Percentiles rank a stretch among this genome's conserved stretches.
Conservation (phyloP, 2,888 invertebrate genomes). For the Aphelenchoides bicaudatus region DNA sequence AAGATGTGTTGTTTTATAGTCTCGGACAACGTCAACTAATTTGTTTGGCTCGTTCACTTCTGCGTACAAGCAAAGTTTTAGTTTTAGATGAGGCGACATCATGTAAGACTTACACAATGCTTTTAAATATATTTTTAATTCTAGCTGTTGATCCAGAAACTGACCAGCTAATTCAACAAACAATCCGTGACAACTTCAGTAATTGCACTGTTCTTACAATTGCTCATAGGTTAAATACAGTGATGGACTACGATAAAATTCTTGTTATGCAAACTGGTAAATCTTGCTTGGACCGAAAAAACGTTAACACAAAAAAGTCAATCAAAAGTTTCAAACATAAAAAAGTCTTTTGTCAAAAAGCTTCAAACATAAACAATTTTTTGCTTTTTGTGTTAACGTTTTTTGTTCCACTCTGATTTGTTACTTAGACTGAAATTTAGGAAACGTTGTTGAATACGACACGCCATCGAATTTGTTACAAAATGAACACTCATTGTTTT, state of each 20-base stretch:
- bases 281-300: too few species aligned
- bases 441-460: slow-evolving; percentile 71
- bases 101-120: slow-evolving; percentile 58
- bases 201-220: slow-evolving; percentile 69
- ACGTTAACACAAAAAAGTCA: too few species aligned
- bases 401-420: too few species aligned
- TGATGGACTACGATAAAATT: slow-evolving; percentile 71
- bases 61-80: slow-evolving; percentile 54
- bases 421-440: too few species aligned
- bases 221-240: slow-evolving; percentile 71
- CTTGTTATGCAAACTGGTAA: slow-evolving; percentile 20
- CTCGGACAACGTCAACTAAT: slow-evolving; percentile 57
- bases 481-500: slow-evolving; percentile 70
- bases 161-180: slow-evolving; percentile 67
- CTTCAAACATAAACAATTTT: too few species aligned
- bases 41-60: slow-evolving; percentile 53
- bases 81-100: slow-evolving; percentile 69
- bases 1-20: slow-evolving; percentile 27
- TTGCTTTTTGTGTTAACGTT: too few species aligned
- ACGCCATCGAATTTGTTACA: slow-evolving; percentile 70
- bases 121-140: too few species aligned
- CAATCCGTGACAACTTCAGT: slow-evolving; percentile 74
- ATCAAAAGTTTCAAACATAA: too few species aligned
- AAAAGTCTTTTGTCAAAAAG: too few species aligned
- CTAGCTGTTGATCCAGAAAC: slow-evolving; percentile 61